Evolutionary conservation across 2,888 invertebrate species (phyloP).

Genomic region (Siphlonurus alternatus): DNA sequence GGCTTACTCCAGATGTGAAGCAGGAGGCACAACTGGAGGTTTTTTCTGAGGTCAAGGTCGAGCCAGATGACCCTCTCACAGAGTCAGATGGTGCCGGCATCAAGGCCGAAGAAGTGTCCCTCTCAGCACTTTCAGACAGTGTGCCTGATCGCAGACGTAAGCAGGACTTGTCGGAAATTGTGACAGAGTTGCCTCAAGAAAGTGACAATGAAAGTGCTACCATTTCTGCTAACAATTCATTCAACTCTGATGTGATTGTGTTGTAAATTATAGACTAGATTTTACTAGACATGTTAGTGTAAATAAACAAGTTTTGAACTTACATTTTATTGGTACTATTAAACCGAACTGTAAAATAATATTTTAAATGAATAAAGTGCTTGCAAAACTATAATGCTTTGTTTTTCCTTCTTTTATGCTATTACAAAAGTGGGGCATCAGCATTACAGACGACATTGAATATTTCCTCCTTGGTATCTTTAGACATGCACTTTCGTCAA

Average conservation of each 20-base stretch:
- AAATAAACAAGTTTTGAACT: neutral
- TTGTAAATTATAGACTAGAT: neutral
- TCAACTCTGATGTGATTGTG: neutral
- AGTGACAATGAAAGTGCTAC: neutral
- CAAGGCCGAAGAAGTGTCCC: neutral
- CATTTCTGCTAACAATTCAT: neutral
- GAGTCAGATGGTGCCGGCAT: neutral
- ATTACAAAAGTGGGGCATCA: no score
- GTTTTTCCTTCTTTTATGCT: no score
- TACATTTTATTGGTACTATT: no score
- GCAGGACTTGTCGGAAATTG: neutral
- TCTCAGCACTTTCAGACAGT: neutral
- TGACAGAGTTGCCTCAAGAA: neutral
- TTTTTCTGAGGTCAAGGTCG: neutral
- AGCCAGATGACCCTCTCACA: neutral
- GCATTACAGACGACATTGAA: no score
- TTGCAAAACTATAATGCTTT: no score
- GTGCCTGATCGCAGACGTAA: neutral
- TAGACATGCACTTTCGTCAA: no score
- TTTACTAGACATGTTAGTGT: neutral
- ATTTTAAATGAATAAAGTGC: no score
- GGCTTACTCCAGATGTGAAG: no score
- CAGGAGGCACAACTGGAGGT: neutral
- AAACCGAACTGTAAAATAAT: no score
- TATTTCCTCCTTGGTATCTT: no score